phyloP scores from a whole-genome alignment of 1,140 invertebrate species.

The Bombus polaris region DNA sequence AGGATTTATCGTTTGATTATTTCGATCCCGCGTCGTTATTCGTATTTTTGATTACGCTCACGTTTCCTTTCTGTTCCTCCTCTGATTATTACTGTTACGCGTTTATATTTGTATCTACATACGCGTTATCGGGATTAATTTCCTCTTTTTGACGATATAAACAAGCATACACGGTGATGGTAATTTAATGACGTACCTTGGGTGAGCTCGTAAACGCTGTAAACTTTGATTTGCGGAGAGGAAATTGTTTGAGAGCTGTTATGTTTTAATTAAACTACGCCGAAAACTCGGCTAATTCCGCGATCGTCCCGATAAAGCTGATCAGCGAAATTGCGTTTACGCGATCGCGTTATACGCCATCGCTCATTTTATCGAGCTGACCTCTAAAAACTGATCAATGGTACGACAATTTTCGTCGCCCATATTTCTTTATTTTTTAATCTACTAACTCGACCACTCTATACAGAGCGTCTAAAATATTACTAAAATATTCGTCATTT shows the following conservation, averaged over 20 bases:
- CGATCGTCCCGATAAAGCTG: constrained; percentile 9
- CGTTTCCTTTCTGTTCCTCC: background rate
- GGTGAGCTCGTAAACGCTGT: no score
- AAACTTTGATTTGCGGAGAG: constrained; percentile 10
- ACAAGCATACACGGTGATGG: background rate
- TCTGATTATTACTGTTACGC: background rate
- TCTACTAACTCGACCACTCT: no score
- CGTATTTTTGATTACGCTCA: background rate
- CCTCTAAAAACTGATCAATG: background rate
- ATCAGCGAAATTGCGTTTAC: constrained; percentile 15
- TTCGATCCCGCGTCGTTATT: background rate
- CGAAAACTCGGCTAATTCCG: constrained; percentile 21
- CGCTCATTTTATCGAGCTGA: background rate
- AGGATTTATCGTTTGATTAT: constrained; percentile 15
- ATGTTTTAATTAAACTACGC: constrained; percentile 35
- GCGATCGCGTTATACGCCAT: background rate
- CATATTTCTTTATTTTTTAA: background rate
- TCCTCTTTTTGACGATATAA: background rate
- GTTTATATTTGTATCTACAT: background rate
- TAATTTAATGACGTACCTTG: background rate
- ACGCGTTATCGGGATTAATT: background rate
- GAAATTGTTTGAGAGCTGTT: constrained; percentile 22
- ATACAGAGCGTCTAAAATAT: background rate
- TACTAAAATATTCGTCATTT: no score
- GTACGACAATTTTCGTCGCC: background rate